Evolutionary conservation across 2,888 invertebrate genomes (phyloP).

Genomic region (Philaethria dido): DNA sequence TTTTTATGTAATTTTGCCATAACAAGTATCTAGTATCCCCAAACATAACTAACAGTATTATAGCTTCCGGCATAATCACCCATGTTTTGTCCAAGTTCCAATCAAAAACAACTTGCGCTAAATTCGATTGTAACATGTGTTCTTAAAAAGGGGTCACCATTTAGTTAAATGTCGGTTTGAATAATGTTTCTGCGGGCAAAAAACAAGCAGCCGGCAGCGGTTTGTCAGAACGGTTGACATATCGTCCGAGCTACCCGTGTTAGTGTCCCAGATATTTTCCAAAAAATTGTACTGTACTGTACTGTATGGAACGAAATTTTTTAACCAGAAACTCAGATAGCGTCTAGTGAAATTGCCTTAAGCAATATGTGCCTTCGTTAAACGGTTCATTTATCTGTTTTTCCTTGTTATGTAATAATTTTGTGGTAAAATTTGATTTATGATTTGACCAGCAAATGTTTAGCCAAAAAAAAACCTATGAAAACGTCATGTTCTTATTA

Average conservation of each 20-base stretch:
- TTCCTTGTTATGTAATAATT: constrained; percentile 16
- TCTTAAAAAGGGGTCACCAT: constrained; percentile 30
- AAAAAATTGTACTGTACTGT: too few relatives aligned
- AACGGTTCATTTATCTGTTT: constrained; percentile 30
- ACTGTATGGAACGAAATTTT: constrained; percentile 38
- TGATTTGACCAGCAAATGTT: neutral
- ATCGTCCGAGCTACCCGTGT: constrained; percentile 49
- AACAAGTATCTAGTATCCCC: too few relatives aligned
- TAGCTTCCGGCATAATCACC: neutral
- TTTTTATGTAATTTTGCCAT: too few relatives aligned
- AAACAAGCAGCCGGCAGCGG: constrained; percentile 52
- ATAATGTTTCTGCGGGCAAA: constrained; percentile 46
- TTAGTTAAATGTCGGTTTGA: constrained; percentile 37
- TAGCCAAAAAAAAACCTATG: too few relatives aligned
- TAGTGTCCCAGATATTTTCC: constrained; percentile 40
- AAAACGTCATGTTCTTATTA: too few relatives aligned
- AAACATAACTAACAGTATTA: neutral
- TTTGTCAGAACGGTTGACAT: constrained; percentile 62
- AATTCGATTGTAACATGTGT: constrained; percentile 26
- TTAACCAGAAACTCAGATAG: constrained; percentile 42
- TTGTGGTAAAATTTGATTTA: neutral
- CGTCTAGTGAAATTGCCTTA: constrained; percentile 39
- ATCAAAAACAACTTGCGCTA: constrained; percentile 22
- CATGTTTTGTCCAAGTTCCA: constrained; percentile 4
- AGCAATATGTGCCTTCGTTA: constrained; percentile 35